These are phyloP conservation scores for Saguinus midas DNA, from an alignment of 2,113 vertebrate species.

Conservation along the genomic window DNA sequence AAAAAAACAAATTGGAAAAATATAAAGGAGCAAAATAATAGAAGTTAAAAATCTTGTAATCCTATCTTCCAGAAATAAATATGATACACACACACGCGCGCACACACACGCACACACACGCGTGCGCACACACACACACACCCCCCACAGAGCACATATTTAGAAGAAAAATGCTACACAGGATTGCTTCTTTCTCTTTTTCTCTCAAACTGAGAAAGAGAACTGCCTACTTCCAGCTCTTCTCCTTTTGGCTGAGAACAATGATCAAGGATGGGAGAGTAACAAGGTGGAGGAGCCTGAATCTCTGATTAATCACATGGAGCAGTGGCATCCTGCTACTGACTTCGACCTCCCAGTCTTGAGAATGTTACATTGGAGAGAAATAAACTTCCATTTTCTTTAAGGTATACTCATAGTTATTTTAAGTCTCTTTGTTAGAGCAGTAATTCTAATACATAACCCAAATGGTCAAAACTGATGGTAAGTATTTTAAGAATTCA, in stretches of 20 bases:
- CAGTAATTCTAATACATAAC: neutral
- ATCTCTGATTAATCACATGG: neutral
- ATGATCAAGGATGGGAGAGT: neutral
- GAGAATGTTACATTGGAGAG: neutral
- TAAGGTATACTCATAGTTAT: neutral
- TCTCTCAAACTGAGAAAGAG: neutral
- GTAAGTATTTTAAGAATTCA: neutral
- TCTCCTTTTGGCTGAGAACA: neutral
- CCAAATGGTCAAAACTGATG: neutral
- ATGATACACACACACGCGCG: neutral
- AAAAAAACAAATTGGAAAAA: neutral
- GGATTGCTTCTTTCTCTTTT: neutral
- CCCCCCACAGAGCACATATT: neutral
- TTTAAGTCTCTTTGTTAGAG: neutral
- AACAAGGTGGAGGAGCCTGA: neutral
- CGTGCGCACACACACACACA: neutral
- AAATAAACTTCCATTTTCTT: neutral
- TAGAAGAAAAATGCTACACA: neutral
- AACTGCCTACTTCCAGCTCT: neutral
- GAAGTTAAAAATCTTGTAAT: neutral
- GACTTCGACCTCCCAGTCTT: neutral
- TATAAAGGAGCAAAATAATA: neutral
- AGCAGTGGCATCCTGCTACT: neutral
- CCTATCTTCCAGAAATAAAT: neutral
- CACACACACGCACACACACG: too few species aligned